Base-by-base conservation (phyloP, 1,140 invertebrate species). In the Samia ricini region DNA sequence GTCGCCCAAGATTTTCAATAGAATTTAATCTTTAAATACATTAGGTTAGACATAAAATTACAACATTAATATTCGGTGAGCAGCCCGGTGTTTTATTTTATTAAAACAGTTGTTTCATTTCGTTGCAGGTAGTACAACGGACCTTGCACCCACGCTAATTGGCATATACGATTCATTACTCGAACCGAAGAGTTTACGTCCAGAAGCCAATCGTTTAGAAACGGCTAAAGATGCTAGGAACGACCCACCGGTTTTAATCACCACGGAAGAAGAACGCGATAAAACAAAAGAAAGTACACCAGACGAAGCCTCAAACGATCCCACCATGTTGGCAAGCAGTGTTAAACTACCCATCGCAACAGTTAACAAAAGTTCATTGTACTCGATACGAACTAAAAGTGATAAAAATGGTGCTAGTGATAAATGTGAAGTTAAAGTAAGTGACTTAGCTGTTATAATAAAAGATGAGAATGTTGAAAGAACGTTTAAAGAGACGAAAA, bases 101-200 rank as follows among this genome's bases (percentile, higher is more conserved):
- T 29, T 62, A 59, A 42, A 59, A 59, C 42, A 56, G 8, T 24
- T 36, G 26, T 60, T 61, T 67, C 60, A 33, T 69, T 73, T 85
- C 77, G 72, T 91, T 89, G 19, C 89, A 93, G 92, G 92, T 81
- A 93, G 92, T 74, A 92, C 91, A 73, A 92, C 92, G 50, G 92
- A 93, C 69, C 77, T 93, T 58, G 91, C 92, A 63, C 92, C 92
- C 23, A 92, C 92, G 50, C 81, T 93, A 24, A 88, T 93, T 64
- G 91, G 92, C 10, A 91, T 93, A 63, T 93, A 93, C 64, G 92
- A 93, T 57, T 90, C 89, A 18, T 72, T 91, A 51, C 63, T 91
- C 60, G 88, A 88, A 60, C 85, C 70, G 33, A 90, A 86, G 56
- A 88, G 78, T 64, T 60, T 83, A 60, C 79, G 74, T 57, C 81